Evolutionary conservation across 1,140 invertebrate genomes (phyloP), one percentile per base, ranked within the genome.

Genomic region (Drosophila quadrilineata): DNA sequence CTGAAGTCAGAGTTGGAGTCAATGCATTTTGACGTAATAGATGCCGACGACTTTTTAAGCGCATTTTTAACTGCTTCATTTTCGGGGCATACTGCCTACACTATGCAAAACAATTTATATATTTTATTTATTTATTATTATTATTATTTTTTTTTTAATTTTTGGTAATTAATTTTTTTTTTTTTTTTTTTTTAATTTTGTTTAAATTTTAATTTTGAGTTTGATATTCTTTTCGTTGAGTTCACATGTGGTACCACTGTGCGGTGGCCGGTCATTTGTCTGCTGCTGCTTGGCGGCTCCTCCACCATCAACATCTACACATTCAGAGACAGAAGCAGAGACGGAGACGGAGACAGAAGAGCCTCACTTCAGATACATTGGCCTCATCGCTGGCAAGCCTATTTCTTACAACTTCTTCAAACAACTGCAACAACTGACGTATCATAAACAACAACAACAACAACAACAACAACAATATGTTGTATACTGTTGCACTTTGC

Each of bases 341-440:
- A n/a, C n/a, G n/a, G n/a, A n/a, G n/a, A n/a, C n/a, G n/a, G n/a
- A n/a, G n/a, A n/a, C n/a, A n/a, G n/a, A n/a, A 31, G 52, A 22
- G 12, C 31, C 45, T 22, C 22, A 29, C 41, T 49, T 49, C 43
- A 31, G 5, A 19, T 35, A 28, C 50, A 53, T 53, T 53, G 50
- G 62, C 38, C 58, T 36, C 48, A 16, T 54, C 21, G 63, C 40
- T 49, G 59, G 46, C 75, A 69, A 68, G 76, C 67, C 77, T 77
- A 73, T 85, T 85, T 70, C 73, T 84, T 77, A 85, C 79, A 84
- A 84, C 77, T 84, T 84, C 77, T 84, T 84, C 73, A 76, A 76
- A 84, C 74, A 84, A 80, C 75, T 75, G 71, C 76, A 80, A 67
- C 77, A 84, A 84, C 73, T 85, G 79, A 84, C 62, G 79, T 85